A percentile compares a stretch with the other conserved stretches of the same genome.
phyloP scores from a whole-genome alignment of 2,113 vertebrate genomes.

The Uria lomvia region DNA sequence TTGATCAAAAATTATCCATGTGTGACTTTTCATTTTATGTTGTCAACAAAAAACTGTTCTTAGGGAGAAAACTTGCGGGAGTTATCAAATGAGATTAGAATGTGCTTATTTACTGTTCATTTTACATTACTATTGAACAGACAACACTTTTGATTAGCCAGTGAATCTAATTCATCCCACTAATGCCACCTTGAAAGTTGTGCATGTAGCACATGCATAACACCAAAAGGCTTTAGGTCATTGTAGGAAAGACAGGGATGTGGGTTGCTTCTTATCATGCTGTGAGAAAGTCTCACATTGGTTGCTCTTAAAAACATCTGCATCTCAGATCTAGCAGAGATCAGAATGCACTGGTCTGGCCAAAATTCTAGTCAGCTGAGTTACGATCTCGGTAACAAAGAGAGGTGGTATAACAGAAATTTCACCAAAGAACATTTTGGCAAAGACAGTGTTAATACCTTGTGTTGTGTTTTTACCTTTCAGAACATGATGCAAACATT shows the following conservation, averaged over 20 bases:
- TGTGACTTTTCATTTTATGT: background rate
- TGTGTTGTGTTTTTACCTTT: background rate
- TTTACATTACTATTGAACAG: background rate
- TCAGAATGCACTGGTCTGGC: background rate
- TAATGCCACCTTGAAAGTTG: background rate
- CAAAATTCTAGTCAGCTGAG: background rate
- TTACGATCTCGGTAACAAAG: background rate
- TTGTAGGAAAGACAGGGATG: background rate
- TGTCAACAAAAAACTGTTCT: fast-evolving
- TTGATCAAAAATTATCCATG: background rate
- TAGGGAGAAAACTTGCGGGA: background rate
- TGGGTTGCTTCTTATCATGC: background rate
- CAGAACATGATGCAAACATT: background rate
- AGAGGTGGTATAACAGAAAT: background rate
- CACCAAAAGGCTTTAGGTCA: background rate
- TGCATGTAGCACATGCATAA: background rate
- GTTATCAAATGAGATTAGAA: background rate
- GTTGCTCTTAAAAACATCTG: background rate
- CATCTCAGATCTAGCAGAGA: background rate
- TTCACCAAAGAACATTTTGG: background rate
- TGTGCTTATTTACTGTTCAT: background rate
- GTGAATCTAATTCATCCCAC: background rate
- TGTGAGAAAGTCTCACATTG: background rate
- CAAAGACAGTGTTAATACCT: background rate
- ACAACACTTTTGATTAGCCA: background rate